Base-by-base conservation (phyloP, 2,888 invertebrate species). In the Germaria angustata region DNA sequence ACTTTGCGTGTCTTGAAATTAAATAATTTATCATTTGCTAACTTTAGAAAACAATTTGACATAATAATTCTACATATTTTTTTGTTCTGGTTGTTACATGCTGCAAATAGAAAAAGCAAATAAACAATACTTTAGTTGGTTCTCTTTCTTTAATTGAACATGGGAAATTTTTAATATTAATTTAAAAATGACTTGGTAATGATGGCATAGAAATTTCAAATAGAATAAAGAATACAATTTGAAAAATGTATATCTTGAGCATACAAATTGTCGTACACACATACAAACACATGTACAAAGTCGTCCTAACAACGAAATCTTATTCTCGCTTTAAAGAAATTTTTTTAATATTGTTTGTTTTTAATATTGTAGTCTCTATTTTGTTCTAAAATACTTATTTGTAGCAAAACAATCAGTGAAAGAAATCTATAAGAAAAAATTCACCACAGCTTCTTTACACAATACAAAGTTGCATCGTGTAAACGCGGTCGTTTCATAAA, bases 11-110 rank as follows among this genome's bases (percentile, higher is more conserved):
- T 51, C 57, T 79, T 41, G 41, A 49, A 72, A 59, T 65, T 72
- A 51, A 72, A 79, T 34, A 72, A 79, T 72, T 79, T 79, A 79
- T 79, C 65, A 79, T 66, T 79, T 72, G 57, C n/a, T 39, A 59
- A 72, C 46, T 55, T 68, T 59, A 34, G 15, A 61, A 65, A 79
- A 79, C 79, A 66, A 79, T 79, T 79, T 79, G 79, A 79, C 79
- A 79, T 59, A 72, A 79, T 79, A 79, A 79, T 79, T 79, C 51
- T 65, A 9, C 72, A 49, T 71, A 78, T 63, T 55, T 46, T 69
- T 17, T 44, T 44, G 22, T 4, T 22, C 4, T 28, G 28, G 11
- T 17, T 44, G 32, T 32, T 69, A 8, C 6, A 20, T 44, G 44
- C 22, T 44, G 24, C 20, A 57, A 59, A 32, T 32, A 13, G 9